Evolutionary conservation across 2,113 vertebrate species (phyloP).

Genomic region (Apteryx owenii): DNA sequence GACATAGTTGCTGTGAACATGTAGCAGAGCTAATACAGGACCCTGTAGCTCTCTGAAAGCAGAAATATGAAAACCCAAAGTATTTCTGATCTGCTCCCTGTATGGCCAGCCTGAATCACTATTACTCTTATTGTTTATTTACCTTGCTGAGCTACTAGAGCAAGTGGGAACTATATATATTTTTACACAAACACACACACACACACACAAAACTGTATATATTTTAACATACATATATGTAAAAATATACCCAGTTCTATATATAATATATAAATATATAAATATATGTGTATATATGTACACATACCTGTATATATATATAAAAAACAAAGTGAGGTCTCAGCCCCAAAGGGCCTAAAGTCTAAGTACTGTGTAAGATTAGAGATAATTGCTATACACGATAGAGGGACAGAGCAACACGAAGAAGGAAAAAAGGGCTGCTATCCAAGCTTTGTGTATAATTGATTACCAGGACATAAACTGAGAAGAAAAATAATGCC

Average conservation of each 20-base stretch:
- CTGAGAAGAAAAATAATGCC: constrained; percentile 11
- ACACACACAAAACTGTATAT: neutral
- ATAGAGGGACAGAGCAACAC: neutral
- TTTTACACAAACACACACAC: too few species aligned
- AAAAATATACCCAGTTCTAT: neutral
- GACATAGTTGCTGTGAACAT: neutral
- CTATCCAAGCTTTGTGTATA: neutral
- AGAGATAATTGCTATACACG: neutral
- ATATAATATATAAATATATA: too few species aligned
- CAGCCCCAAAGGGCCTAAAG: neutral
- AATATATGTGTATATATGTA: neutral
- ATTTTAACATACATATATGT: too few species aligned
- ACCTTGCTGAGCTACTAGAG: neutral
- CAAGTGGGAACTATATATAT: neutral
- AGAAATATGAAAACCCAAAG: neutral
- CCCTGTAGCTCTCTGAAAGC: neutral
- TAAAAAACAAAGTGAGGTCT: neutral
- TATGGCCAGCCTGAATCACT: neutral
- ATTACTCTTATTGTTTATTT: neutral
- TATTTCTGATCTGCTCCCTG: neutral
- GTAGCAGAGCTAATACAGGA: neutral
- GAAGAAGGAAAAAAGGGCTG: neutral
- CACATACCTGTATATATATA: neutral
- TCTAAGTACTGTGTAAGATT: neutral
- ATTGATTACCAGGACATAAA: constrained; percentile 11